These are phyloP conservation scores for Craniophora ligustri DNA, from an alignment of 2,888 invertebrate genomes.

Conservation along the genomic window DNA sequence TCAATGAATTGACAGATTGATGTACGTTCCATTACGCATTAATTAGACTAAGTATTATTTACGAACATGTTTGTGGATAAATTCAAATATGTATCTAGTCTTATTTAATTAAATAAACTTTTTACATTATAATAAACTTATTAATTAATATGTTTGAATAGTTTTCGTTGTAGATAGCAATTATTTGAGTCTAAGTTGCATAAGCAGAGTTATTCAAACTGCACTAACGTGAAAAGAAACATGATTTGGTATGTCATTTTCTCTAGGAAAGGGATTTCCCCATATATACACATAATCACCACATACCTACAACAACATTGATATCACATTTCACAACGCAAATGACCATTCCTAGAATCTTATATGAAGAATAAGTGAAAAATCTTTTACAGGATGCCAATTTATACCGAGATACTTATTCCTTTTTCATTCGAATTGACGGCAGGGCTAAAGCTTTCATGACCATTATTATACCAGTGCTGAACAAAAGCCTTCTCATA, in stretches of 20 bases:
- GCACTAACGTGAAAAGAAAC: conserved; percentile 23
- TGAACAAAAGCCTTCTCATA: too few relatives aligned
- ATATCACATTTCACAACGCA: background rate
- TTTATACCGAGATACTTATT: too few relatives aligned
- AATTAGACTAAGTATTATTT: too few relatives aligned
- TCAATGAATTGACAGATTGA: too few relatives aligned
- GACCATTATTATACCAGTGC: too few relatives aligned
- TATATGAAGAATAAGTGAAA: background rate
- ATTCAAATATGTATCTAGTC: background rate
- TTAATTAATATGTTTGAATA: background rate
- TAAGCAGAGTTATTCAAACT: background rate
- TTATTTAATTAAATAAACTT: background rate
- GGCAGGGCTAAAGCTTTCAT: too few relatives aligned
- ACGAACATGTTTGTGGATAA: too few relatives aligned
- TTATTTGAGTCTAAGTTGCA: background rate
- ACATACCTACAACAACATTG: background rate
- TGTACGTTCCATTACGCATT: too few relatives aligned
- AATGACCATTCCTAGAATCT: background rate
- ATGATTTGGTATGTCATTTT: background rate
- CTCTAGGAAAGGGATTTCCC: conserved; percentile 41
- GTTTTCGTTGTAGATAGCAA: background rate
- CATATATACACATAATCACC: conserved; percentile 4
- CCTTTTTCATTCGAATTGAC: too few relatives aligned
- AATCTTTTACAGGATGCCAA: background rate
- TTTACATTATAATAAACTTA: too few relatives aligned